A percentile compares a stretch with the other conserved stretches of the same genome.
Evolutionary conservation across 2,888 invertebrate genomes (phyloP).

Genomic region (Mimumesa dahlbomi): DNA sequence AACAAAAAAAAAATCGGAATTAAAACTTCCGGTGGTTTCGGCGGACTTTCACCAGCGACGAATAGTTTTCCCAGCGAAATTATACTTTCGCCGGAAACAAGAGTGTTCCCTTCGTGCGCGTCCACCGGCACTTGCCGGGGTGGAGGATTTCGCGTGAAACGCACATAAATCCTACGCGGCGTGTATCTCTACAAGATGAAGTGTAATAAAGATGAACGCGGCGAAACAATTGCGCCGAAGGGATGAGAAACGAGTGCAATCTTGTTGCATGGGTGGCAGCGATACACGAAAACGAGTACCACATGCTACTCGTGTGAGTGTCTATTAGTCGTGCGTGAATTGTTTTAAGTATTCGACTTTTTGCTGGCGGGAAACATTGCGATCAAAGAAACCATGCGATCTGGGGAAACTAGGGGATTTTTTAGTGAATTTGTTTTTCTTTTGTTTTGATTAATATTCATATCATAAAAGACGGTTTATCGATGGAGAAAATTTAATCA

Average conservation of each 20-base stretch:
- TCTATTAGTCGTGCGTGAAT: neutral
- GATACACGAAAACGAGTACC: neutral
- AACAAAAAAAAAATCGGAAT: slow-evolving; percentile 11
- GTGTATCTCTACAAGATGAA: slow-evolving; percentile 24
- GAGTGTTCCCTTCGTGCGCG: slow-evolving; percentile 29
- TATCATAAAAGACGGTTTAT: no score
- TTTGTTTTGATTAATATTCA: no score
- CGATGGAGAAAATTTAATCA: no score
- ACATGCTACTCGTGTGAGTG: neutral
- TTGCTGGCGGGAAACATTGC: no score
- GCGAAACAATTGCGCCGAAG: slow-evolving; percentile 28
- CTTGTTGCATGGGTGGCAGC: neutral
- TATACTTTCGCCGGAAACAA: slow-evolving; percentile 29
- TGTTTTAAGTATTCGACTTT: neutral
- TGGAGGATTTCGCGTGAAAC: slow-evolving; percentile 25
- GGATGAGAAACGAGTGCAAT: slow-evolving; percentile 1
- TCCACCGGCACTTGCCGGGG: slow-evolving; percentile 23
- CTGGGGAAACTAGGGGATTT: no score
- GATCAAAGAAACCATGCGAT: neutral
- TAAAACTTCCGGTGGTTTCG: neutral
- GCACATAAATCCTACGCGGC: no score
- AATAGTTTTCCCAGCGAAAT: slow-evolving; percentile 20
- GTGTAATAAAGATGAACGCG: slow-evolving; percentile 26
- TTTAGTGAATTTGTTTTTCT: no score
- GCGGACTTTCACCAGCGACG: neutral